Conservation (phyloP, 2,113 vertebrate species). For the Synodontis membranacea region DNA sequence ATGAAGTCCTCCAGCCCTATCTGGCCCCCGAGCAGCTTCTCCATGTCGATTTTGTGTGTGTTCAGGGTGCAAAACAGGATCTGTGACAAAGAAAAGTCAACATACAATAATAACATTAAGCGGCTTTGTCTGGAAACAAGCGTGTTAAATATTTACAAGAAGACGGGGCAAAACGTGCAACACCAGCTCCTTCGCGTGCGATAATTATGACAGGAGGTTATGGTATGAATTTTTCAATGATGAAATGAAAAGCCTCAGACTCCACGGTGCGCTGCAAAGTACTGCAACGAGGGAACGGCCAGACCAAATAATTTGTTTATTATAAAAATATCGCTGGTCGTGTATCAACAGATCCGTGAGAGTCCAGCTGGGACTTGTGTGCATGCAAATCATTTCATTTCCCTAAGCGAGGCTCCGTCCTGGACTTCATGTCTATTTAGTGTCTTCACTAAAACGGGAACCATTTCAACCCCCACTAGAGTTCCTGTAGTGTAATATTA, state of each 20-base stretch:
- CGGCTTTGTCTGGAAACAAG: background rate
- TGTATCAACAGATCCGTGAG: background rate
- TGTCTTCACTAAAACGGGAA: background rate
- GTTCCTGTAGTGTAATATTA: background rate
- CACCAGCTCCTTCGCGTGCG: background rate
- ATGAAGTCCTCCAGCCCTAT: conserved; percentile 96
- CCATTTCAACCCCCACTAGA: background rate
- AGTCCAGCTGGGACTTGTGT: background rate
- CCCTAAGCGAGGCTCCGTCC: background rate
- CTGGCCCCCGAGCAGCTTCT: conserved; percentile 88
- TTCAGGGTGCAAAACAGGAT: conserved; percentile 97
- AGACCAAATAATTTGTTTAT: conserved; percentile 3
- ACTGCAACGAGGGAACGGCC: background rate
- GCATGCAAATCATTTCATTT: conserved; percentile 13
- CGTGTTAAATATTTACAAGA: background rate
- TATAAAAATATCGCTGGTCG: background rate
- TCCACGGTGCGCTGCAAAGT: background rate
- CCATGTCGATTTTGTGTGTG: conserved; percentile 95
- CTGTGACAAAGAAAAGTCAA: conserved; percentile 64
- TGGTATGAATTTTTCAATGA: background rate
- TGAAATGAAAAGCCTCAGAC: background rate
- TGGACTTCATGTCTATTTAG: background rate
- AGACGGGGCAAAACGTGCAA: background rate
- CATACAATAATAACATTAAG: background rate
- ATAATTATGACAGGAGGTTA: background rate